phyloP scores from a whole-genome alignment of 2,888 invertebrate genomes.

The Phalangium opilio region DNA sequence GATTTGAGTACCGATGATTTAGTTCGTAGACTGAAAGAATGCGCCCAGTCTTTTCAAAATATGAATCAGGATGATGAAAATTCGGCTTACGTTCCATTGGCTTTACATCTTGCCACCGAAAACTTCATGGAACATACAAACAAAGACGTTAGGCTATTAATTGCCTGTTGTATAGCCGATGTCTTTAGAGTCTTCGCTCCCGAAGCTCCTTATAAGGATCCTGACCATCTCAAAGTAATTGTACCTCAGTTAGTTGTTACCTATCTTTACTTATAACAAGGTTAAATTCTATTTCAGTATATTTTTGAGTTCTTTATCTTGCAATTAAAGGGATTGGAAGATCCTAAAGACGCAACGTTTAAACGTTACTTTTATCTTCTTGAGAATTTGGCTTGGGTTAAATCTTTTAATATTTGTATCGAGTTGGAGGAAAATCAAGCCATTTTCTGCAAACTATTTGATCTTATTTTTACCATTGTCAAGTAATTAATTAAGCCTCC shows the following conservation, averaged over 20 bases:
- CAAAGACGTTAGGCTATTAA: constrained; percentile 79
- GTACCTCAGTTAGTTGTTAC: neutral
- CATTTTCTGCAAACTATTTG: constrained; percentile 84
- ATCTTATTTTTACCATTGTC: constrained; percentile 86
- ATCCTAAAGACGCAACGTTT: constrained; percentile 93
- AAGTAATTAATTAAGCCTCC: constrained; percentile 50
- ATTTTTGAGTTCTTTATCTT: constrained; percentile 36
- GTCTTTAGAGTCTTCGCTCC: constrained; percentile 92
- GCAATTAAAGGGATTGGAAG: constrained; percentile 51
- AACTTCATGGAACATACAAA: constrained; percentile 77
- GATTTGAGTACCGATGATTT: constrained; percentile 91
- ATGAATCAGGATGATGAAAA: constrained; percentile 87
- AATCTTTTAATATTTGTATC: constrained; percentile 97
- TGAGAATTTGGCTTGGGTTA: constrained; percentile 92
- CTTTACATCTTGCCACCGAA: constrained; percentile 74
- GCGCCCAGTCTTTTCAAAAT: constrained; percentile 59
- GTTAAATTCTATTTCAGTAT: constrained; percentile 34
- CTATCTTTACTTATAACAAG: neutral
- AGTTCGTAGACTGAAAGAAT: constrained; percentile 68
- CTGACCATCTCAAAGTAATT: constrained; percentile 63
- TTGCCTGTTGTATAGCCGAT: constrained; percentile 95
- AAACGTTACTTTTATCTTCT: constrained; percentile 92
- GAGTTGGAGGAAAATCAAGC: constrained; percentile 94
- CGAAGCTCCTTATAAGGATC: constrained; percentile 92
- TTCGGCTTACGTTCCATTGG: constrained; percentile 78